These are phyloP conservation scores for Cheiracanthium punctorium DNA, from an alignment of 2,888 invertebrate genomes.

Conservation along the genomic window DNA sequence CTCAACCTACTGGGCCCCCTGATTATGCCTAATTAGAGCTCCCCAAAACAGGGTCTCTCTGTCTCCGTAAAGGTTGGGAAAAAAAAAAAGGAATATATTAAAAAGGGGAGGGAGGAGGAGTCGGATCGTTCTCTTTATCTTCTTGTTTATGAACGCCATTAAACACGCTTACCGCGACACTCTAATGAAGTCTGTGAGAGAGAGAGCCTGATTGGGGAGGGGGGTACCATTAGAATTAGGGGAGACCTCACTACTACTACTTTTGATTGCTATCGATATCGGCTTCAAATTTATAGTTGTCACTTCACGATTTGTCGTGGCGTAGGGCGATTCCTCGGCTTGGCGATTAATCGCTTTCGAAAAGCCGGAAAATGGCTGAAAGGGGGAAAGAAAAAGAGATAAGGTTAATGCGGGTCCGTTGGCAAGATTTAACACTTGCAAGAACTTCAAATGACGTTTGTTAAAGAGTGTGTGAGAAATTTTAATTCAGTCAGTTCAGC, in stretches of 20 bases:
- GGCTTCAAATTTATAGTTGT: conserved; percentile 62
- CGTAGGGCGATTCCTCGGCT: background rate
- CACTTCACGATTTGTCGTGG: conserved; percentile 59
- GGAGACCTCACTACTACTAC: background rate
- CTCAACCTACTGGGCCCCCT: conserved; percentile 57
- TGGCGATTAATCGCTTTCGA: background rate
- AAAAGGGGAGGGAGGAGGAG: background rate
- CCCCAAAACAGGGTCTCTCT: background rate
- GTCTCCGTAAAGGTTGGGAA: background rate
- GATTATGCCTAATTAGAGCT: conserved; percentile 67
- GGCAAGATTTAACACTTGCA: too few species aligned
- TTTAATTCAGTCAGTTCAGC: too few species aligned
- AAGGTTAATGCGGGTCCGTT: too few species aligned
- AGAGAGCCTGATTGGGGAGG: conserved; percentile 32
- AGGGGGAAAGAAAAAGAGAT: too few species aligned
- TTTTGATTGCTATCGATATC: conserved; percentile 54
- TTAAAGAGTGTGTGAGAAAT: too few species aligned
- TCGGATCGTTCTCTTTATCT: conserved; percentile 44
- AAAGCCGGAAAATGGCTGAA: too few species aligned
- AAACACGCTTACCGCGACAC: conserved; percentile 67
- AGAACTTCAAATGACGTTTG: too few species aligned
- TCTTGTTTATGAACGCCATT: conserved; percentile 67
- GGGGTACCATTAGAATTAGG: conserved; percentile 26
- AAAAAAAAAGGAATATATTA: background rate
- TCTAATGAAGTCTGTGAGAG: conserved; percentile 53